Base-by-base conservation (phyloP, 2,797 vertebrate genomes). In the Nyctibius grandis region DNA sequence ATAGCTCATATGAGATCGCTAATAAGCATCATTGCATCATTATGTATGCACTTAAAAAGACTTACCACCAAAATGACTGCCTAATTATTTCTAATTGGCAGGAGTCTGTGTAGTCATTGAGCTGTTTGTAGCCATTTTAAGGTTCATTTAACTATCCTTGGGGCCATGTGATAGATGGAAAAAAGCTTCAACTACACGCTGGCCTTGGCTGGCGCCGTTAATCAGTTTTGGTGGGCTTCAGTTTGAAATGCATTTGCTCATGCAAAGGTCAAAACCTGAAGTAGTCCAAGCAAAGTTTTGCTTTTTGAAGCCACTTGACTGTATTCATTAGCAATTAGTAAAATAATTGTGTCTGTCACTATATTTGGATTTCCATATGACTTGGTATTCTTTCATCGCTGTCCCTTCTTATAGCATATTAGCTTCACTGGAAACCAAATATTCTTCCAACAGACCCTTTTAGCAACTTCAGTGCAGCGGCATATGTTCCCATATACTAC, bases 31-130 rank as follows among this genome's bases (percentile, higher is more conserved):
- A 98, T 99, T 98, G 99, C 98, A 98, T 99, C 98, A 98, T 99
- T 99, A 99, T 99, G 99, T 99, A 99, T 99, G 98, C 99, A 99
- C 99, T 99, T 99, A 99, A 99, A 99, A 99, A 99, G 99, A 99
- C 99, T 99, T 97, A 98, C 99, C 98, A 99, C 98, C 97, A 99
- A 99, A 99, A 99, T 99, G 98, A 99, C 99, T 99, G 98, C 98
- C 99, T 99, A 99, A 99, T 99, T 99, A 99, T 99, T 99, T 99
- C 99, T 99, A 99, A 99, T 99, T 99, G 99, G 99, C 98, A 99
- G 99, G 98, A 98, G 98, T 98, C 98, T 99, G 98, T 99, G 98
- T 99, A 99, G 99, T 99, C 98, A 99, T 99, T 98, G 99, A 99
- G 98, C 98, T 99, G 98, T 99, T 99, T 99, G 98, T 99, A 99